A percentile compares a stretch with the other conserved stretches of the same genome.
These are phyloP conservation scores for Leptocoma aspasia DNA, from an alignment of 2,113 vertebrate species.

Conservation along the genomic window DNA sequence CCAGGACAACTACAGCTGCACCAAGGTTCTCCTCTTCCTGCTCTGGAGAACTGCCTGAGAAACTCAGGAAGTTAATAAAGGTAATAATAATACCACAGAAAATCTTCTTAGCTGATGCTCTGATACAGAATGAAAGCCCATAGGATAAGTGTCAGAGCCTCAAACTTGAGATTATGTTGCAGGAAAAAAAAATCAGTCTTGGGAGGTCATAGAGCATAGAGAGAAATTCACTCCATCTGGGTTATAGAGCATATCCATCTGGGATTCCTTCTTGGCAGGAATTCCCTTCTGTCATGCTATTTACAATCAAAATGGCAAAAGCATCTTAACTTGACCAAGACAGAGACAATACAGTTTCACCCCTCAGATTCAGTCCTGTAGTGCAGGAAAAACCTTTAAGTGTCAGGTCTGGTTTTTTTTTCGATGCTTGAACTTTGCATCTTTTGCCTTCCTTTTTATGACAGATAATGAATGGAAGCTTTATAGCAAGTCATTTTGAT, in stretches of 20 bases:
- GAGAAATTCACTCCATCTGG: background rate
- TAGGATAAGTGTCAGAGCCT: background rate
- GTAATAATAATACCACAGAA: background rate
- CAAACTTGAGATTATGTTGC: background rate
- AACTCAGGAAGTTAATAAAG: background rate
- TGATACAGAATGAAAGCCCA: background rate
- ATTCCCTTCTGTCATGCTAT: background rate
- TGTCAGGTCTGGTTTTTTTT: background rate
- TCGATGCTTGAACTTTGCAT: background rate
- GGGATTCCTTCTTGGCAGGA: background rate
- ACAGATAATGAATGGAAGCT: background rate
- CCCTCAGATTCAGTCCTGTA: background rate
- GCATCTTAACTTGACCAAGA: background rate
- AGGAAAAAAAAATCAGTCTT: background rate
- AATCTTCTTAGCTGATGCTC: background rate
- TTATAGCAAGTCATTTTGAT: background rate
- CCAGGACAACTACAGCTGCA: background rate
- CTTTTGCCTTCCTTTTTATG: background rate
- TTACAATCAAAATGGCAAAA: background rate
- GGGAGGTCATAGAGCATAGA: rapidly evolving
- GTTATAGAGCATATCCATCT: too few species aligned
- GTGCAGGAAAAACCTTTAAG: background rate
- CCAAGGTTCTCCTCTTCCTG: background rate
- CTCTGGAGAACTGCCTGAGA: background rate
- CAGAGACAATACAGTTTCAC: background rate